Evolutionary conservation across 2,113 vertebrate species (phyloP), one percentile per base, ranked within the genome.

Genomic region (Hippocampus comes): DNA sequence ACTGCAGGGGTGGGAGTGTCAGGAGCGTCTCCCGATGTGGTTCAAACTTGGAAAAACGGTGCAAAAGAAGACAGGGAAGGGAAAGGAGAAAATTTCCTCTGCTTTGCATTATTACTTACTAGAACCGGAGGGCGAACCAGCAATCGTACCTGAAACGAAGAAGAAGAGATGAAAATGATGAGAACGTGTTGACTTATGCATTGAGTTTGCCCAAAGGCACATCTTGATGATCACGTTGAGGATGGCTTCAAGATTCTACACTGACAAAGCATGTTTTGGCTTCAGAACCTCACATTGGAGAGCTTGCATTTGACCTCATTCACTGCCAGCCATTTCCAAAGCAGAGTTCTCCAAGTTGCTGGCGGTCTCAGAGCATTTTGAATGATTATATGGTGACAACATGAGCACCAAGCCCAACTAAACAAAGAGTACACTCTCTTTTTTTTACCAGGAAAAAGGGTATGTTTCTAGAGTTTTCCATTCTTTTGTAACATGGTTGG

Each of bases 51-150:
- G 25, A 72, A 70, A 72, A 89, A 74, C 57, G 73, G 67, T 65
- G 63, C 69, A 86, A 92, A 74, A 63, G 25, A 18, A 72, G 70
- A 63, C 59, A 61, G 43, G 65, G 30, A 59, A 60, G 23, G 7
- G 67, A 30, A 61, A 74, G 57, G 5, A 34, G 30, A 34, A 34
- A 34, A 34, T 34, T 38, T 69, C 76, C 68, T 75, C 53, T 73
- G 70, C 76, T 76, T 78, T 80, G 77, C 72, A 60, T 84, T 78
- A 73, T 84, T 87, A 93, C 92, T 93, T 91, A 93, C 92, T 92
- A 30, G 92, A 91, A 86, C 92, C 92, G 83, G 91, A 89, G 82
- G 90, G 87, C 49, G 91, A 90, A 72, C 92, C 92, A 79, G 91
- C 91, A 74, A 90, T 87, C 68, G 89, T 77, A 90, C 91, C 91